Evolutionary conservation across 2,113 vertebrate species (phyloP).

Genomic region (Poecilia latipinna): DNA sequence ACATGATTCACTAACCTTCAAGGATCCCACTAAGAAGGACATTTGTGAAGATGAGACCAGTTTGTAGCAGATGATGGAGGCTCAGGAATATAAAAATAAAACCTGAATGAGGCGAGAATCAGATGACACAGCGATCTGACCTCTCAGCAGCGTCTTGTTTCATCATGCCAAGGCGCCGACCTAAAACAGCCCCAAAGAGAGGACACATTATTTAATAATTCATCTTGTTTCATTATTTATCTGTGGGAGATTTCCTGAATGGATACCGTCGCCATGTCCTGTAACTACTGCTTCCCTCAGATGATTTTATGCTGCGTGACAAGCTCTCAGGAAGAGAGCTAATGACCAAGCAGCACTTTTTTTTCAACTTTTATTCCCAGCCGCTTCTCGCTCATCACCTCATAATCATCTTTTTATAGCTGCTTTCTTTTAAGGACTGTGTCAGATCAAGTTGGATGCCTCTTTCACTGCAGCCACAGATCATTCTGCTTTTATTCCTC

Average conservation of each 20-base stretch:
- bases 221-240: constrained; percentile 70
- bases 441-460: constrained; percentile 22
- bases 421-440: constrained; percentile 36
- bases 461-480: constrained; percentile 23
- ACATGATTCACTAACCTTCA: neutral
- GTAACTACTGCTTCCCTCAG: constrained; percentile 21
- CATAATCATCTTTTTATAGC: constrained; percentile 40
- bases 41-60: neutral
- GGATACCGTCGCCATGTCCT: constrained; percentile 27
- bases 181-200: constrained; percentile 49
- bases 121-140: constrained; percentile 15
- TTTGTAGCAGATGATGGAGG: neutral
- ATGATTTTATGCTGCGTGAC: constrained; percentile 21
- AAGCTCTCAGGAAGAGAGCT: constrained; percentile 29
- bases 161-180: constrained; percentile 19
- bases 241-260: constrained; percentile 53
- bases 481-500: constrained; percentile 36
- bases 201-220: constrained; percentile 73
- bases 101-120: constrained; percentile 34
- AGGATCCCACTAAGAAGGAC: neutral
- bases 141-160: constrained; percentile 27
- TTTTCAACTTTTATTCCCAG: constrained; percentile 9
- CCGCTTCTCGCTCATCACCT: constrained; percentile 24
- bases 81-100: constrained; percentile 34
- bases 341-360: constrained; percentile 20